Percentiles rank a stretch among this genome's conserved stretches.
These are phyloP conservation scores for Diplodus puntazzo DNA, from an alignment of 2,797 vertebrate species.

Conservation along the genomic window DNA sequence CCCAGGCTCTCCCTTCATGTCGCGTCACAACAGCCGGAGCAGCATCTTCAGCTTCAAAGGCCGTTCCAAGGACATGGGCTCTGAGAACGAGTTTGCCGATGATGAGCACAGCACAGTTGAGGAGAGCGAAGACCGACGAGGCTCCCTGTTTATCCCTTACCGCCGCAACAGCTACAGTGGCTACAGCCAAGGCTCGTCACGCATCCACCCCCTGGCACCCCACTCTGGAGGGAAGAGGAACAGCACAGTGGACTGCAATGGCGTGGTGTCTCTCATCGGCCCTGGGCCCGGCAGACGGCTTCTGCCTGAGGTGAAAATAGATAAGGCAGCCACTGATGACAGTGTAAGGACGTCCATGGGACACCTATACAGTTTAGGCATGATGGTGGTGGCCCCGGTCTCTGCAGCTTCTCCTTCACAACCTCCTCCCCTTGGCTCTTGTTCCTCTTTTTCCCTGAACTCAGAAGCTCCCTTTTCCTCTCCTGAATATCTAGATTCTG, in stretches of 20 bases:
- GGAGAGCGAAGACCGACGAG: slow-evolving; percentile 95
- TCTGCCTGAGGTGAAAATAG: slow-evolving; percentile 99
- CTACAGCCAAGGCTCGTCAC: slow-evolving; percentile 96
- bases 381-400: slow-evolving; percentile 88
- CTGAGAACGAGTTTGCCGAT: slow-evolving; percentile 98
- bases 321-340: slow-evolving; percentile 94
- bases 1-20: slow-evolving; percentile 97
- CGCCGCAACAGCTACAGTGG: slow-evolving; percentile 97
- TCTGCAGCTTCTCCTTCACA: slow-evolving; percentile 76
- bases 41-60: slow-evolving; percentile 99
- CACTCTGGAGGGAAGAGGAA: slow-evolving; percentile 93
- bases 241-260: slow-evolving; percentile 99
- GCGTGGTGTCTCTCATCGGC: slow-evolving; percentile 98
- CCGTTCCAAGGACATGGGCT: slow-evolving; percentile 93
- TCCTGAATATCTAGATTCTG: slow-evolving; percentile 41
- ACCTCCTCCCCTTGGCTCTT: slow-evolving; percentile 71
- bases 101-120: slow-evolving; percentile 99
- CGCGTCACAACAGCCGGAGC: slow-evolving; percentile 97
- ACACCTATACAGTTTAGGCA: slow-evolving; percentile 93
- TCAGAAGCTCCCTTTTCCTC: slow-evolving; percentile 35
- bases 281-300: slow-evolving; percentile 94
- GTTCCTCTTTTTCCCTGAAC: slow-evolving; percentile 53
- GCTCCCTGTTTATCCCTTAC: slow-evolving; percentile 97
- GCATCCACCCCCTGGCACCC: slow-evolving; percentile 93
- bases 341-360: slow-evolving; percentile 90